Evolutionary conservation across 2,797 vertebrate genomes (phyloP), one percentile per base, ranked within the genome.

Genomic region (Dipus sagitta): DNA sequence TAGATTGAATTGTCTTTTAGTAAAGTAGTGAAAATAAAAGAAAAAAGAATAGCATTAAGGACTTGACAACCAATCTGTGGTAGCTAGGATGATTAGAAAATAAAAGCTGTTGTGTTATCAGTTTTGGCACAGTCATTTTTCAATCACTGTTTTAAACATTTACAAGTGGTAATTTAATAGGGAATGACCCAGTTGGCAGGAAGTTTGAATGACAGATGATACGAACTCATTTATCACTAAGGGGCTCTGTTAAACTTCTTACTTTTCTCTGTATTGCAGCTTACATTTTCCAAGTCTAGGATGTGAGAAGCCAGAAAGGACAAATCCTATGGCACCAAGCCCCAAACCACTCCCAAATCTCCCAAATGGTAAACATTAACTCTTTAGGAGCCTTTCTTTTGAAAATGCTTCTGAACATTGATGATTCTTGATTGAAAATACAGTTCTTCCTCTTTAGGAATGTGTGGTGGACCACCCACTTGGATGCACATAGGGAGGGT

Each of bases 81-180:
- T 98, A 98, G 97, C 95, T 96, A 97, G 96, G 97, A 98, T 98
- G 98, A 98, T 98, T 98, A 98, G 98, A 97, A 98, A 98, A 98
- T 98, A 98, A 98, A 98, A 98, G 97, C 97, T 98, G 98, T 98
- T 98, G 97, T 98, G 98, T 98, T 99, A 99, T 99, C 98, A 98
- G 98, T 99, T 98, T 99, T 98, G 98, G 98, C 99, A 98, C 97
- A 98, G 98, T 98, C 99, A 99, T 99, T 99, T 99, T 99, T 99
- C 99, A 99, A 99, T 99, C 99, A 99, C 98, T 98, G 98, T 99
- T 99, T 99, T 99, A 98, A 99, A 99, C 99, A 99, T 99, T 99
- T 99, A 99, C 99, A 99, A 99, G 99, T 99, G 98, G 98, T 99
- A 99, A 99, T 99, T 99, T 99, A 99, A 99, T 99, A 99, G 99